Evolutionary conservation across 2,888 invertebrate genomes (phyloP).

Genomic region (Zeuzera pyrina): DNA sequence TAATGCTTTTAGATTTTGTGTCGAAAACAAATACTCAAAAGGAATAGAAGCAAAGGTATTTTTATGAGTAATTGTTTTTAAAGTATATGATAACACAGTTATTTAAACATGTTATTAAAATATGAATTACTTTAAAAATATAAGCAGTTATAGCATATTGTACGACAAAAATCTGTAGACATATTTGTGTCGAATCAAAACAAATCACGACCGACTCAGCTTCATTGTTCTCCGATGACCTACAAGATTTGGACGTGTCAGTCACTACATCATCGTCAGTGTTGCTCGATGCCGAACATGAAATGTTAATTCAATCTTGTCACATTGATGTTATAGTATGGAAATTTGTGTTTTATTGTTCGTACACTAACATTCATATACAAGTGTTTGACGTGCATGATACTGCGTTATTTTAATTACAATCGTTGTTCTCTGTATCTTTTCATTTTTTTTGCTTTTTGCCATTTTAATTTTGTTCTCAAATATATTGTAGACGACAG

Average conservation of each 20-base stretch:
- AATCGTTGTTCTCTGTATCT: neutral
- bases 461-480: no score
- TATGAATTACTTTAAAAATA: no score
- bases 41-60: no score
- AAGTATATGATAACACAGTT: no score
- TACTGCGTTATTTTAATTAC: constrained; percentile 8
- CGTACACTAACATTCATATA: constrained; percentile 7
- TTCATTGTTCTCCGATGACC: constrained; percentile 55
- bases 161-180: no score
- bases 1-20: constrained; percentile 57
- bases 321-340: constrained; percentile 40
- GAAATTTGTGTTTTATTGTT: constrained; percentile 27
- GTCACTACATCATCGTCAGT: constrained; percentile 31
- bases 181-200: constrained; percentile 30
- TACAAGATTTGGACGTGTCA: constrained; percentile 42
- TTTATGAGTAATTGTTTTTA: no score
- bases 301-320: constrained; percentile 55
- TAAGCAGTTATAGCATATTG: no score
- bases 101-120: no score
- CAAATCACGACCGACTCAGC: constrained; percentile 32
- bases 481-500: no score
- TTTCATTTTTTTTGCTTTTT: neutral
- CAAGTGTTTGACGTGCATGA: constrained; percentile 12
- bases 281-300: constrained; percentile 35
- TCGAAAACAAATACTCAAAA: constrained; percentile 33